Evolutionary conservation across 2,797 vertebrate species (phyloP).

Genomic region (Allobates femoralis): DNA sequence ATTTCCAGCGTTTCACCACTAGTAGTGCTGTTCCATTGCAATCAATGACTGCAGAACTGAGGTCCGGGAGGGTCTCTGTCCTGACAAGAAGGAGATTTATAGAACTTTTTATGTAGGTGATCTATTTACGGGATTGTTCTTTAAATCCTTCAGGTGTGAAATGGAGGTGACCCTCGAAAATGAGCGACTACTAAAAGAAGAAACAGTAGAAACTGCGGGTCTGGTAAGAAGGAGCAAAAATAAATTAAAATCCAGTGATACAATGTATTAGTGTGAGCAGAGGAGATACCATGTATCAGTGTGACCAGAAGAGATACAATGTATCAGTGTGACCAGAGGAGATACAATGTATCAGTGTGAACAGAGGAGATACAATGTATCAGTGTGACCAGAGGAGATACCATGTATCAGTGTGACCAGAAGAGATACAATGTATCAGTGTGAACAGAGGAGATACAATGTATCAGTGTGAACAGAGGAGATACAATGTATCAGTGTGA

Average conservation of each 20-base stretch:
- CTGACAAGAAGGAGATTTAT: not conserved
- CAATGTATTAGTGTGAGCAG: too few relatives aligned
- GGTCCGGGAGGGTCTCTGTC: not conserved
- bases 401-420: too few relatives aligned
- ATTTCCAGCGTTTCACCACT: not conserved
- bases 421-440: too few relatives aligned
- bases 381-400: too few relatives aligned
- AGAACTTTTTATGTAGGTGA: not conserved
- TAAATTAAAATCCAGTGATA: not conserved
- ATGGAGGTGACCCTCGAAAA: slow-evolving; percentile 17
- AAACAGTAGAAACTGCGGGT: not conserved
- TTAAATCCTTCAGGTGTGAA: not conserved
- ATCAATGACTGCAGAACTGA: not conserved
- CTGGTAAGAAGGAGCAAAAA: not conserved
- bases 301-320: too few relatives aligned
- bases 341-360: too few relatives aligned
- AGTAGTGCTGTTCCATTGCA: not conserved
- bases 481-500: too few relatives aligned
- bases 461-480: too few relatives aligned
- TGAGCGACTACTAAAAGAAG: not conserved
- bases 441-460: too few relatives aligned
- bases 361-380: too few relatives aligned
- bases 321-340: too few relatives aligned
- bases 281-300: too few relatives aligned
- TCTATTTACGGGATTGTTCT: not conserved